Conservation (phyloP, 2,797 vertebrate genomes). For the Sphaeramia orbicularis region DNA sequence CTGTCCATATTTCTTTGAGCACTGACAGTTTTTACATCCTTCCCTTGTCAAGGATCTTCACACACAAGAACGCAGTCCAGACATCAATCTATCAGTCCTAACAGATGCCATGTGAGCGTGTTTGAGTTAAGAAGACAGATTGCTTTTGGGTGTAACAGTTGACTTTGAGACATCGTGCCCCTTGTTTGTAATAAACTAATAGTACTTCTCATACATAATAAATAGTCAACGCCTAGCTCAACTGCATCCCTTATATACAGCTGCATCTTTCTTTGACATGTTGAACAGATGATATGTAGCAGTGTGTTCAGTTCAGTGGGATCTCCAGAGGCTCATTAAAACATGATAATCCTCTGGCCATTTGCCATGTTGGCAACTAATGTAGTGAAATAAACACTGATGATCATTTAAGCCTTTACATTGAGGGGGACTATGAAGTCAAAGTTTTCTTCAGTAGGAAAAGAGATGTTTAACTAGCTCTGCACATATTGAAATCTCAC, state of each 20-base stretch:
- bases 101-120: neutral
- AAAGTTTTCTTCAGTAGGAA: neutral
- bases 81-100: neutral
- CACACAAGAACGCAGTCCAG: constrained; percentile 6
- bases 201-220: neutral
- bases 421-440: neutral
- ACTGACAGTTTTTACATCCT: constrained; percentile 23
- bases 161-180: neutral
- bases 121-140: constrained; percentile 20
- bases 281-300: neutral
- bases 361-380: neutral
- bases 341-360: neutral
- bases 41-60: constrained; percentile 22
- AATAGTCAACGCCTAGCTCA: neutral
- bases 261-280: neutral
- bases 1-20: constrained; percentile 41
- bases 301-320: neutral
- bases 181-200: neutral
- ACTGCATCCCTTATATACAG: no score
- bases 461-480: neutral
- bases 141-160: neutral
- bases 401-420: neutral
- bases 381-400: constrained; percentile 8
- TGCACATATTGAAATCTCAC: neutral
- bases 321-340: constrained; percentile 26